A percentile compares a stretch with the other conserved stretches of the same genome.
phyloP scores from a whole-genome alignment of 1,140 invertebrate species.

The Acyrthosiphon pisum region DNA sequence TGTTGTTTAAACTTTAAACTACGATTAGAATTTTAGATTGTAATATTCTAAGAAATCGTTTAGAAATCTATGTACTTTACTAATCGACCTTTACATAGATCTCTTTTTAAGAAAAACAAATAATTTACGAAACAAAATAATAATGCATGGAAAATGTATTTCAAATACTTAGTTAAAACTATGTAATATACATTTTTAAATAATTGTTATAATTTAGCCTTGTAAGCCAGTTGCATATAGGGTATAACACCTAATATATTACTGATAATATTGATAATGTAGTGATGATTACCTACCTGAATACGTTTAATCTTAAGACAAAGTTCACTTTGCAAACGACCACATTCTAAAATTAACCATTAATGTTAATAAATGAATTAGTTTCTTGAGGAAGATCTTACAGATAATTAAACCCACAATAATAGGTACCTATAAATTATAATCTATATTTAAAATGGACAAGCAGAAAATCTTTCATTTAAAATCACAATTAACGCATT shows the following conservation, averaged over 20 bases:
- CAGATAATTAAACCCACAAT: neutral
- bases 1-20: neutral
- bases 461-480: neutral
- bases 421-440: neutral
- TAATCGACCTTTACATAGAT: neutral
- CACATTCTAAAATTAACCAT: constrained; percentile 21
- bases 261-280: neutral
- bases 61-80: neutral
- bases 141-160: neutral
- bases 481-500: neutral
- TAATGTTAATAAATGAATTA: neutral
- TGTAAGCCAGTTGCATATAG: neutral
- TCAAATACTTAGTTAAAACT: neutral
- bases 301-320: neutral
- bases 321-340: neutral
- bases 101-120: neutral
- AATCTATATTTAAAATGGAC: neutral
- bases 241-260: neutral
- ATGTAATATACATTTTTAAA: neutral
- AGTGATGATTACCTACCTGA: constrained; percentile 14
- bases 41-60: neutral
- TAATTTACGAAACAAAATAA: neutral
- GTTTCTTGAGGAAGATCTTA: neutral
- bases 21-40: neutral
- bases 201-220: neutral